These are phyloP conservation scores for Atrichornis clamosus DNA, from an alignment of 2,113 vertebrate genomes.

Conservation along the genomic window DNA sequence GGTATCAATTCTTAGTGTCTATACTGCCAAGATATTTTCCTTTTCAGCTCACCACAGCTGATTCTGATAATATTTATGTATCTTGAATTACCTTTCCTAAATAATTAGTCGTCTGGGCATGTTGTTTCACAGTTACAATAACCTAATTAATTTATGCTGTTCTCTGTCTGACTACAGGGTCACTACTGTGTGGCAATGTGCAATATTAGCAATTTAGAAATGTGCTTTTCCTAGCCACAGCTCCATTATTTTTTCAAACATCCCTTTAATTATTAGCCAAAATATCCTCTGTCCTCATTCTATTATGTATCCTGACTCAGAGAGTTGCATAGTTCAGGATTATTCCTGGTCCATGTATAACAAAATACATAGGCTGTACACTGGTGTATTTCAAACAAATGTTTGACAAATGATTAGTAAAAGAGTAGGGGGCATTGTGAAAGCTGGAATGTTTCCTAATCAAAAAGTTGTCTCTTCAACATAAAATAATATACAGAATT, in stretches of 20 bases:
- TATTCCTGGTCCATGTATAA: neutral
- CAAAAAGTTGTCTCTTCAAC: neutral
- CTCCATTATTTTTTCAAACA: neutral
- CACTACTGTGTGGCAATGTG: neutral
- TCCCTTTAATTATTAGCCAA: neutral
- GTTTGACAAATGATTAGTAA: neutral
- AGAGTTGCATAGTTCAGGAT: neutral
- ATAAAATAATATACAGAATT: neutral
- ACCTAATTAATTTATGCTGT: neutral
- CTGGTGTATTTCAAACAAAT: neutral
- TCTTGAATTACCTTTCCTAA: neutral
- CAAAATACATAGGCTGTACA: neutral
- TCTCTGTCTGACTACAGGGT: neutral
- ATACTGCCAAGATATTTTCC: neutral
- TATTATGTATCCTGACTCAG: neutral
- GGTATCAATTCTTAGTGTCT: neutral
- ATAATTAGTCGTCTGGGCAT: neutral
- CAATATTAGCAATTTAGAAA: neutral
- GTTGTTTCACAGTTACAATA: neutral
- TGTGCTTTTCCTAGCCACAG: neutral
- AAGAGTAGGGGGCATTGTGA: rapidly evolving
- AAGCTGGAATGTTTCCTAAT: neutral
- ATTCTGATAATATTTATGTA: neutral
- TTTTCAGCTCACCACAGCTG: neutral
- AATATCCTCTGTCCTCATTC: neutral